phyloP scores from a whole-genome alignment of 2,113 vertebrate species.

The Burhinus bistriatus region DNA sequence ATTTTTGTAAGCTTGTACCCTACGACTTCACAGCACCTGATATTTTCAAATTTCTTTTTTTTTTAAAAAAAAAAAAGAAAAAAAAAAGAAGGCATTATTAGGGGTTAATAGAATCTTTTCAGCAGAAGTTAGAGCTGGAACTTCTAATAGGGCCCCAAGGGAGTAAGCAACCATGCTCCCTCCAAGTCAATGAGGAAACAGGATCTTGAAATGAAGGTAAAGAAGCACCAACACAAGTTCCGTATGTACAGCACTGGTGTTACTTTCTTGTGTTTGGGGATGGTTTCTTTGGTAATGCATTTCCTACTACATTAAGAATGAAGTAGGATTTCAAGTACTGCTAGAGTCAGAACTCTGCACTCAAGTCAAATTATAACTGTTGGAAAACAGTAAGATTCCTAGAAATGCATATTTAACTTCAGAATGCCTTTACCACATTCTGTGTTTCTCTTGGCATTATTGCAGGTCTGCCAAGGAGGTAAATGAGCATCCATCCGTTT shows the following conservation, averaged over 20 bases:
- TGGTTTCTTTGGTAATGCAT: neutral
- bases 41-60: neutral
- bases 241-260: neutral
- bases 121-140: neutral
- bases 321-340: neutral
- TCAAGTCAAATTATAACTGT: neutral
- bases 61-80: neutral
- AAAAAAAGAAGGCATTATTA: neutral
- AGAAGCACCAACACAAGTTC: neutral
- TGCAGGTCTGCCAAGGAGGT: neutral
- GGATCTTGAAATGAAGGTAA: neutral
- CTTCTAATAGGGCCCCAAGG: neutral
- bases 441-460: neutral
- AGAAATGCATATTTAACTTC: neutral
- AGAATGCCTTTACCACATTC: accelerated
- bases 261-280: neutral
- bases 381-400: neutral
- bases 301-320: neutral
- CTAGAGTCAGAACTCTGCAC: neutral
- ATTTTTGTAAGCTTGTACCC: neutral
- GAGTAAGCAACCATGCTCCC: neutral
- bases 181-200: neutral
- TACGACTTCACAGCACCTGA: neutral
- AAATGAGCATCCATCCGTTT: neutral
- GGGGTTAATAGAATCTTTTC: neutral